Conservation (phyloP, 2,888 invertebrate genomes). For the Melikaiella ostensackeni region DNA sequence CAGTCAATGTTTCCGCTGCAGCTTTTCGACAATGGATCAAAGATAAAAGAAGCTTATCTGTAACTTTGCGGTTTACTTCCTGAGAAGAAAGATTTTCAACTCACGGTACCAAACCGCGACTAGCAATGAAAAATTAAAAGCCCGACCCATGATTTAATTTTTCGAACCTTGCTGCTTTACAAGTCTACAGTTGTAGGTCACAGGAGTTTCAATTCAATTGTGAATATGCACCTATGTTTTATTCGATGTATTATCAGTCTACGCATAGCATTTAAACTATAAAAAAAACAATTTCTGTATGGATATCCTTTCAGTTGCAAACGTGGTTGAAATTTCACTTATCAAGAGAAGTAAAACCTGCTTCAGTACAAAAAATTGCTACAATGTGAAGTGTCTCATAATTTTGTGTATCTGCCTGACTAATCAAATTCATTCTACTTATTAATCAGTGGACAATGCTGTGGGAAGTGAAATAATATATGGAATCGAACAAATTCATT, state of each 20-base stretch:
- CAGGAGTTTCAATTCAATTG: not conserved
- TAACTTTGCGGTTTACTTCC: slow-evolving; percentile 70
- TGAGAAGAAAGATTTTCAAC: slow-evolving; percentile 72
- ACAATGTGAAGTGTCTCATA: too few species aligned
- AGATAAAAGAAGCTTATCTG: slow-evolving; percentile 77
- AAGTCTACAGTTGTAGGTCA: not conserved
- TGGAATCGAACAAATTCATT: too few species aligned
- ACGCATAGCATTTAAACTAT: too few species aligned
- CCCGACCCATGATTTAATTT: slow-evolving; percentile 47
- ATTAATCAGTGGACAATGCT: too few species aligned
- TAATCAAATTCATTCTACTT: too few species aligned
- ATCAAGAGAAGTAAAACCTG: too few species aligned
- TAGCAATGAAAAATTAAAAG: slow-evolving; percentile 74
- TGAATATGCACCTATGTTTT: not conserved
- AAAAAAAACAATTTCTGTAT: too few species aligned
- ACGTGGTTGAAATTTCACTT: too few species aligned
- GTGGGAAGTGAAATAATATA: too few species aligned
- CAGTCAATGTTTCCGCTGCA: slow-evolving; percentile 77
- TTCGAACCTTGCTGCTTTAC: not conserved
- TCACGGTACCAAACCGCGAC: slow-evolving; percentile 66
- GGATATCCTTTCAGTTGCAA: too few species aligned
- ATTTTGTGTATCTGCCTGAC: too few species aligned
- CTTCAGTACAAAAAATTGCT: too few species aligned
- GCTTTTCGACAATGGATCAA: slow-evolving; percentile 71
- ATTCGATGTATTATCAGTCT: not conserved